Conservation (phyloP, 53 echinoderm and acorn worm species). For the Zoroaster sp. region DNA sequence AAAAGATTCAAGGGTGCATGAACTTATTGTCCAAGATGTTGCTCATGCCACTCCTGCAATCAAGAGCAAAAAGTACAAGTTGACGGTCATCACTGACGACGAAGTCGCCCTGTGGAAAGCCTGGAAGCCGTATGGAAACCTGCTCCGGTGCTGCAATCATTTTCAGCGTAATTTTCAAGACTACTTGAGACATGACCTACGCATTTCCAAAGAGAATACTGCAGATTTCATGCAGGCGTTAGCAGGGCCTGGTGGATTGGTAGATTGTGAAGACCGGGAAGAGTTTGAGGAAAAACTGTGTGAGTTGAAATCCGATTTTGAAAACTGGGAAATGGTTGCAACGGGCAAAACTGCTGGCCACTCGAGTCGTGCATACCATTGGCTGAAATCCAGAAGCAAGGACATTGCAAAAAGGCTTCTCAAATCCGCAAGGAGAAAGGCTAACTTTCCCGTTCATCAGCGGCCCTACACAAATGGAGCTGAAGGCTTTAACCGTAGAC, state of each 20-base stretch:
- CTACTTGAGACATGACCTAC: conserved; percentile 38
- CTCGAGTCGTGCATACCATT: conserved; percentile 38
- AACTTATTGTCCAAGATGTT: conserved; percentile 42
- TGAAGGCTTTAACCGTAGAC: conserved; percentile 51
- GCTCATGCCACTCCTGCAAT: conserved; percentile 17
- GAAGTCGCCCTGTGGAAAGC: conserved; percentile 46
- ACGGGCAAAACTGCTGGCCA: conserved; percentile 22
- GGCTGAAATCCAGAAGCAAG: conserved; percentile 25
- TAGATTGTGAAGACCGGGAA: conserved; percentile 33
- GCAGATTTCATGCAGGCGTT: conserved; percentile 30
- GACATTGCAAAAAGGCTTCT: conserved; percentile 39
- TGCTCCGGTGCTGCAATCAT: conserved; percentile 49
- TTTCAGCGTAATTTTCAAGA: conserved; percentile 47
- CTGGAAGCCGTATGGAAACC: conserved; percentile 49
- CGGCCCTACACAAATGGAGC: conserved; percentile 49
- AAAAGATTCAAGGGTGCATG: conserved; percentile 41
- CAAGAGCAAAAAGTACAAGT: conserved; percentile 34
- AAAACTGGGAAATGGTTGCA: conserved; percentile 39
- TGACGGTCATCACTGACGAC: conserved; percentile 39
- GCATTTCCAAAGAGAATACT: conserved; percentile 36
- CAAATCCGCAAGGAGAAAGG: conserved; percentile 47
- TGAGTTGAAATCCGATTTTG: conserved; percentile 7
- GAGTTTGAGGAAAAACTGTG: conserved; percentile 3
- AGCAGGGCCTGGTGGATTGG: conserved; percentile 16
- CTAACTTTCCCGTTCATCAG: conserved; percentile 17